These are phyloP conservation scores for Eufriesea mexicana DNA, from an alignment of 1,140 invertebrate species.

Conservation along the genomic window DNA sequence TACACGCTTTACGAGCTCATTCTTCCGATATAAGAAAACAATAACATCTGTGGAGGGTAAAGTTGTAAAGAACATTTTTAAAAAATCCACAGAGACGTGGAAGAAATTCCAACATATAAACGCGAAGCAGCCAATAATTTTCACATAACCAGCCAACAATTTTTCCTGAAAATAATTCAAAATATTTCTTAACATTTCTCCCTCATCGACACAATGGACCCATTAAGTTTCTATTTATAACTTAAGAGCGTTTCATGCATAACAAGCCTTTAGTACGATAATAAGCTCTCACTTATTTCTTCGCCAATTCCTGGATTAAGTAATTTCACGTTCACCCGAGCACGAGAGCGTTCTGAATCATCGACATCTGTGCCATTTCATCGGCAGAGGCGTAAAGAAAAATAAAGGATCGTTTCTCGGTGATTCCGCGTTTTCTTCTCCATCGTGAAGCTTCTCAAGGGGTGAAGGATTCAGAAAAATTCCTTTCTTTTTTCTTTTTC, in stretches of 20 bases:
- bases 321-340: not conserved
- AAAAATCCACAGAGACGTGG: no score
- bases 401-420: not conserved
- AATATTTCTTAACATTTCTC: no score
- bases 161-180: no score
- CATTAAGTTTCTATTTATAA: not conserved
- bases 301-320: not conserved
- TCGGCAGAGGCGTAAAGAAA: not conserved
- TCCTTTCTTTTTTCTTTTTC: not conserved
- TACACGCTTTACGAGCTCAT: no score
- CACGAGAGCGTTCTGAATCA: slow-evolving; percentile 4
- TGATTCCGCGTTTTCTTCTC: not conserved
- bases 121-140: no score
- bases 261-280: not conserved
- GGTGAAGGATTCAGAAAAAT: not conserved
- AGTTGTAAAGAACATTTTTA: no score
- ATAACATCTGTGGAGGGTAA: no score
- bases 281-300: not conserved
- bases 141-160: no score
- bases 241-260: not conserved
- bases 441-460: not conserved
- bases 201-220: not conserved
- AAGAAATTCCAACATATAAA: no score
- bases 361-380: slow-evolving; percentile 6
- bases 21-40: no score